Conservation (phyloP, 2,888 invertebrate genomes). For the Pyrrhosoma nymphula region DNA sequence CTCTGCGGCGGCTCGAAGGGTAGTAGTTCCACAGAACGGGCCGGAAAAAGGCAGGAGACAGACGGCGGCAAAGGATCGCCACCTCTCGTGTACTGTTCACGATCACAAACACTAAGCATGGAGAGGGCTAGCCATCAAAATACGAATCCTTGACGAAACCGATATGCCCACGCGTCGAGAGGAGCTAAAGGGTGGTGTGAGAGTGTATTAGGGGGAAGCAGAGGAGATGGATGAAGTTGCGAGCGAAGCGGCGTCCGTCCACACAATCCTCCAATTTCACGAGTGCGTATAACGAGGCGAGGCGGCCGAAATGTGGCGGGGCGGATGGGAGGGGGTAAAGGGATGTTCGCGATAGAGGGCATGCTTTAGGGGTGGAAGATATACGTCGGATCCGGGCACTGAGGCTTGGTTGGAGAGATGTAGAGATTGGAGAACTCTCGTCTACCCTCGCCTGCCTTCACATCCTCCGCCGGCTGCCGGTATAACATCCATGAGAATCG, state of each 20-base stretch:
- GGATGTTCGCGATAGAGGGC: background rate
- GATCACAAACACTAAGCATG: background rate
- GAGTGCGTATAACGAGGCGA: slow-evolving; percentile 16
- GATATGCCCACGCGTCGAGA: background rate
- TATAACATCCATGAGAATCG: no score
- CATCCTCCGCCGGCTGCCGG: no score
- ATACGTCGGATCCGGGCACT: background rate
- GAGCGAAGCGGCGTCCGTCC: background rate
- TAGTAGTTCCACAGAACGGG: background rate
- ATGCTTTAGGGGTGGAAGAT: background rate
- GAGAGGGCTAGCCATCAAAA: background rate
- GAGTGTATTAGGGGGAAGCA: background rate
- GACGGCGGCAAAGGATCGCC: background rate
- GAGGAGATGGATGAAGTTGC: background rate
- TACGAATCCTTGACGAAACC: background rate
- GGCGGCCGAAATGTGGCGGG: background rate
- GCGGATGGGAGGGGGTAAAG: background rate
- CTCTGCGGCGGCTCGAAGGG: no score
- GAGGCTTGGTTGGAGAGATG: background rate
- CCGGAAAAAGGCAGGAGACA: background rate
- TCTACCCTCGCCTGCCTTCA: background rate
- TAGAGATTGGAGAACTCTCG: background rate
- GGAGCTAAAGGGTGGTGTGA: background rate
- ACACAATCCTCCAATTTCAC: background rate
- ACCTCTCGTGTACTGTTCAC: background rate